Evolutionary conservation across 2,113 vertebrate species (phyloP).

Genomic region (Erpornis zantholeuca): DNA sequence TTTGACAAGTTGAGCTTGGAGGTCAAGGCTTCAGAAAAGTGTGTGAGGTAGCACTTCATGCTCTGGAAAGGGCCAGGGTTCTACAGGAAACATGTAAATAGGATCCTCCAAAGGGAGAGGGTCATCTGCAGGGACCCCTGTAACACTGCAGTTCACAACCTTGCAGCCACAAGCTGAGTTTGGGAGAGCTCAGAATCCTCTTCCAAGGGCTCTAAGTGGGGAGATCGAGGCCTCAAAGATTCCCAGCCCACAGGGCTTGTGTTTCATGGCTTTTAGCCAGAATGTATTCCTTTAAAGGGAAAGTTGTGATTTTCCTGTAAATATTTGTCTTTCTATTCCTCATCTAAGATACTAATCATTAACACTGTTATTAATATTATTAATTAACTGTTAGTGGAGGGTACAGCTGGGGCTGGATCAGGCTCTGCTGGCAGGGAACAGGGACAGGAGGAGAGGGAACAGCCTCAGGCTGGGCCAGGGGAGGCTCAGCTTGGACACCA

Average conservation of each 20-base stretch:
- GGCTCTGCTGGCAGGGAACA: not conserved
- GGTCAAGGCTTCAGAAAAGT: not conserved
- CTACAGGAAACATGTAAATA: not conserved
- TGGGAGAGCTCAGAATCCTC: not conserved
- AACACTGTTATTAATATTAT: not conserved
- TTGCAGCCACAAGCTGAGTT: not conserved
- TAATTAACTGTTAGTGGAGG: not conserved
- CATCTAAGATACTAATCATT: not conserved
- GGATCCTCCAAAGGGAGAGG: not conserved
- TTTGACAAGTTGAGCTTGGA: not conserved
- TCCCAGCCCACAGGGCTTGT: not conserved
- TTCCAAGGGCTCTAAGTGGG: not conserved
- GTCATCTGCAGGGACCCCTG: not conserved
- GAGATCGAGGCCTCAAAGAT: not conserved
- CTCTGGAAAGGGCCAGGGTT: not conserved
- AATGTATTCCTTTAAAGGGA: not conserved
- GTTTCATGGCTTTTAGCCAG: not conserved
- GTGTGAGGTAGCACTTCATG: not conserved
- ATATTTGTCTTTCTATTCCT: not conserved
- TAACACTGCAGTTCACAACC: not conserved
- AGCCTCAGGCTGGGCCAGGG: not conserved
- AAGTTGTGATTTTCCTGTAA: not conserved
- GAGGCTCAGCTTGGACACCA: not conserved
- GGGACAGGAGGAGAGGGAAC: not conserved
- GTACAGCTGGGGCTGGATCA: fast-evolving